A percentile compares a stretch with the other conserved stretches of the same genome.
These are phyloP conservation scores for Megaustenia siamemsis DNA, from an alignment of 2,888 invertebrate genomes.

Conservation along the genomic window DNA sequence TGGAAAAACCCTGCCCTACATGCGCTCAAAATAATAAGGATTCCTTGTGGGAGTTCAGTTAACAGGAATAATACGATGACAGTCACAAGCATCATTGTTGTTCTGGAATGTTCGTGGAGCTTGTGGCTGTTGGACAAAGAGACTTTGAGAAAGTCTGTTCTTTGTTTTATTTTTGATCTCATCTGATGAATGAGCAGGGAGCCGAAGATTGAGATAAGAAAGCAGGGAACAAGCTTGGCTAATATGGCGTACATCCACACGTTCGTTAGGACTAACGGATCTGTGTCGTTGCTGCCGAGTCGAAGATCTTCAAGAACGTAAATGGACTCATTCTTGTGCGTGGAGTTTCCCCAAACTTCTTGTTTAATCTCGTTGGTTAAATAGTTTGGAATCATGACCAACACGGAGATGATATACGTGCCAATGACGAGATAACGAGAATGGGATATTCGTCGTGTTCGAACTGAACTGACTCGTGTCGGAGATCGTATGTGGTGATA, in stretches of 20 bases:
- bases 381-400: constrained; percentile 92
- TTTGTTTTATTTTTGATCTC: constrained; percentile 68
- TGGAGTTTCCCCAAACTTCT: background rate
- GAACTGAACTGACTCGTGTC: constrained; percentile 84
- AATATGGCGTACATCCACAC: constrained; percentile 95
- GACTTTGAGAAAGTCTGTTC: constrained; percentile 70
- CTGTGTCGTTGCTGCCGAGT: constrained; percentile 67
- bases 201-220: constrained; percentile 87
- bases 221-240: constrained; percentile 93
- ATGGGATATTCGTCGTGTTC: constrained; percentile 86
- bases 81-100: constrained; percentile 92
- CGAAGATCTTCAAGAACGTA: constrained; percentile 67
- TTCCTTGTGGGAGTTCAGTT: constrained; percentile 92
- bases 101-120: constrained; percentile 83
- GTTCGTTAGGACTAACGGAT: constrained; percentile 81
- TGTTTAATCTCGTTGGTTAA: constrained; percentile 84
- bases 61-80: constrained; percentile 91
- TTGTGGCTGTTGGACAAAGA: constrained; percentile 69
- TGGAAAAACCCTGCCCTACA: constrained; percentile 86
- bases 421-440: constrained; percentile 88
- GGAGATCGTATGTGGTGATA: constrained; percentile 87
- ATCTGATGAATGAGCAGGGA: constrained; percentile 78
- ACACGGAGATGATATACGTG: constrained; percentile 90
- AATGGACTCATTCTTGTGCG: constrained; percentile 60
- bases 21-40: constrained; percentile 87